Percentiles rank a stretch among this genome's conserved stretches.
Conservation (phyloP, 1,140 invertebrate species). For the Argopecten irradians region DNA sequence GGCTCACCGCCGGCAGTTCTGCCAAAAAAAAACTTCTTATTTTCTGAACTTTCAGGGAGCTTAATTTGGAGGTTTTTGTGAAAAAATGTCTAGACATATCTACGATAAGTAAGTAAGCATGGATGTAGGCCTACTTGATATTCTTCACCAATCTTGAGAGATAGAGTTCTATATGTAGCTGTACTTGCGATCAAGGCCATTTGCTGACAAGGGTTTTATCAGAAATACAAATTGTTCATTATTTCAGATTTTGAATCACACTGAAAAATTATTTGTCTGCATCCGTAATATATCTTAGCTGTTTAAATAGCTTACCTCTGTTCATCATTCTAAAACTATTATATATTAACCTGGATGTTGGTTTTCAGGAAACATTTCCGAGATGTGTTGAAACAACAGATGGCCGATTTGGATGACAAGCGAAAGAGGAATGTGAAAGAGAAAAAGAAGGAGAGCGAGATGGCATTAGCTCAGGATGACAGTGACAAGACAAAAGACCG, state of each 20-base stretch:
- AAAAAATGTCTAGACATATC: background rate
- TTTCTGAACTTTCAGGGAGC: background rate
- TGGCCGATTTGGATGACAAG: slow-evolving; percentile 65
- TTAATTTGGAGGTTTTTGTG: background rate
- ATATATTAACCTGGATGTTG: background rate
- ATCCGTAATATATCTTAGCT: too few relatives aligned
- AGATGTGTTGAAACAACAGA: slow-evolving; percentile 73
- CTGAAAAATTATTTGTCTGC: too few relatives aligned
- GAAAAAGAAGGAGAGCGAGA: slow-evolving; percentile 67
- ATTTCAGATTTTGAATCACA: too few relatives aligned
- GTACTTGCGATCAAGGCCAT: too few relatives aligned
- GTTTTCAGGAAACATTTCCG: slow-evolving; percentile 68
- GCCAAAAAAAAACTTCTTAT: background rate
- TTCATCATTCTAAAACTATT: too few relatives aligned
- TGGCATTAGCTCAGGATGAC: slow-evolving; percentile 66
- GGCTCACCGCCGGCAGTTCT: background rate
- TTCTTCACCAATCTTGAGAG: too few relatives aligned
- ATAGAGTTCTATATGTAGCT: too few relatives aligned
- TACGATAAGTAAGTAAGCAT: background rate
- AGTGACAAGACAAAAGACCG: slow-evolving; percentile 65
- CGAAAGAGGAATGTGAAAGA: slow-evolving; percentile 53
- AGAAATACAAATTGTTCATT: too few relatives aligned
- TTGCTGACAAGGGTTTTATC: too few relatives aligned
- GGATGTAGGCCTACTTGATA: background rate
- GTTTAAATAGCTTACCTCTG: too few relatives aligned